Percentiles rank a stretch among this genome's conserved stretches.
Conservation (phyloP, 2,888 invertebrate genomes). For the Tachina fera region DNA sequence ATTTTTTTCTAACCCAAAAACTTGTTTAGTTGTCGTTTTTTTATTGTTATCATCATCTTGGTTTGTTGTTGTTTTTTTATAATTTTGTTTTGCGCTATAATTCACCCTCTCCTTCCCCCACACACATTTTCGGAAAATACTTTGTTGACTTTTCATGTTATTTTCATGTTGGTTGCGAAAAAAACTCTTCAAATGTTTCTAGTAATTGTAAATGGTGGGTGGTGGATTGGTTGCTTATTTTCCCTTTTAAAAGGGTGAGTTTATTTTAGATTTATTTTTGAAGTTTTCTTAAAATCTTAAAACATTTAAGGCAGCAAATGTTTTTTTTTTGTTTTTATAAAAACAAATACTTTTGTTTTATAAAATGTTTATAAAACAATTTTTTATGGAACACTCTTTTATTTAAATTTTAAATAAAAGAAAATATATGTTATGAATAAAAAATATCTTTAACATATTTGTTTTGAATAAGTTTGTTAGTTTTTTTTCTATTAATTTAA, state of each 20-base stretch:
- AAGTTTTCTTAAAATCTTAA: not conserved
- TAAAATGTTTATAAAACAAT: too few species aligned
- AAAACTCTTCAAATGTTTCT: slow-evolving; percentile 34
- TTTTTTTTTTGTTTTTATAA: too few species aligned
- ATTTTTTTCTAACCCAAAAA: slow-evolving; percentile 47
- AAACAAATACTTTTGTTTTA: too few species aligned
- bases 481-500: too few species aligned
- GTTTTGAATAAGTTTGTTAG: too few species aligned
- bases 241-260: slow-evolving; percentile 10
- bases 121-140: not conserved
- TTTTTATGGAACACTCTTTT: too few species aligned
- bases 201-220: slow-evolving; percentile 9
- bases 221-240: not conserved
- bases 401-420: too few species aligned
- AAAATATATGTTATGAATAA: too few species aligned
- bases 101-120: slow-evolving; percentile 4
- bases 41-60: not conserved
- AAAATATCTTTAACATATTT: too few species aligned
- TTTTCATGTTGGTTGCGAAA: slow-evolving; percentile 46
- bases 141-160: slow-evolving; percentile 60
- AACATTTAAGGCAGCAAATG: too few species aligned
- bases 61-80: slow-evolving; percentile 36
- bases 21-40: slow-evolving; percentile 19
- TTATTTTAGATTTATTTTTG: not conserved
- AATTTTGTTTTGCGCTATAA: slow-evolving; percentile 19